A percentile compares a stretch with the other conserved stretches of the same genome.
Evolutionary conservation across 1,140 invertebrate species (phyloP).

Genomic region (Scaptomyza montana): DNA sequence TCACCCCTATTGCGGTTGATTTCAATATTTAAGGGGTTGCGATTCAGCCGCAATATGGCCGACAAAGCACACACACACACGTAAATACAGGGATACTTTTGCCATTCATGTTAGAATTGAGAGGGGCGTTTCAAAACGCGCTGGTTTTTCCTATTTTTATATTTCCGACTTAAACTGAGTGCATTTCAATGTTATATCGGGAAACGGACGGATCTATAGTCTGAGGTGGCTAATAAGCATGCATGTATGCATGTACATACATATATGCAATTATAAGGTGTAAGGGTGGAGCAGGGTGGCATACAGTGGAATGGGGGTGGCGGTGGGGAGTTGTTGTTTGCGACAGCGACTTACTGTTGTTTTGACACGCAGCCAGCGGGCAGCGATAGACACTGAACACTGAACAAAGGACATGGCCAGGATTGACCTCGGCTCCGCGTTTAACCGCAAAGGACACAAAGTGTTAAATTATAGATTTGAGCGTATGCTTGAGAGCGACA

Average conservation of each 20-base stretch:
- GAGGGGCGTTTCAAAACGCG: conserved; percentile 71
- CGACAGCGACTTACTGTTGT: conserved; percentile 67
- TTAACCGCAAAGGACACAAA: conserved; percentile 57
- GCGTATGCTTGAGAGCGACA: conserved; percentile 46
- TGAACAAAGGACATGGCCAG: conserved; percentile 3
- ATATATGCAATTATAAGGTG: conserved; percentile 20
- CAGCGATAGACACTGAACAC: not conserved
- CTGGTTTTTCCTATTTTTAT: conserved; percentile 10
- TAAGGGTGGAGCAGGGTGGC: conserved; percentile 10
- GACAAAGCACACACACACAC: conserved; percentile 24
- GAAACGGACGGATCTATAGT: not conserved
- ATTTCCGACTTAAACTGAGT: conserved; percentile 51
- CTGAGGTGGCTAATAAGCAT: conserved; percentile 27
- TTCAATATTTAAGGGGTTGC: conserved; percentile 44
- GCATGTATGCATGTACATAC: not conserved
- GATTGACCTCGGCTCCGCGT: not conserved
- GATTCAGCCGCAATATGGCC: conserved; percentile 39
- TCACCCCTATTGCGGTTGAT: conserved; percentile 2
- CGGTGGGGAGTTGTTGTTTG: too few relatives aligned
- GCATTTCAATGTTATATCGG: conserved; percentile 71
- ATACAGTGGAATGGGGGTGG: not conserved
- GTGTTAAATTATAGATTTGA: conserved; percentile 78
- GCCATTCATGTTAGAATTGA: conserved; percentile 6
- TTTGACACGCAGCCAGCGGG: conserved; percentile 79
- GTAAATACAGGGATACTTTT: not conserved